A percentile compares a stretch with the other conserved stretches of the same genome.
Evolutionary conservation across 2,888 invertebrate species (phyloP).

Genomic region (Reticulitermes lucifugus): DNA sequence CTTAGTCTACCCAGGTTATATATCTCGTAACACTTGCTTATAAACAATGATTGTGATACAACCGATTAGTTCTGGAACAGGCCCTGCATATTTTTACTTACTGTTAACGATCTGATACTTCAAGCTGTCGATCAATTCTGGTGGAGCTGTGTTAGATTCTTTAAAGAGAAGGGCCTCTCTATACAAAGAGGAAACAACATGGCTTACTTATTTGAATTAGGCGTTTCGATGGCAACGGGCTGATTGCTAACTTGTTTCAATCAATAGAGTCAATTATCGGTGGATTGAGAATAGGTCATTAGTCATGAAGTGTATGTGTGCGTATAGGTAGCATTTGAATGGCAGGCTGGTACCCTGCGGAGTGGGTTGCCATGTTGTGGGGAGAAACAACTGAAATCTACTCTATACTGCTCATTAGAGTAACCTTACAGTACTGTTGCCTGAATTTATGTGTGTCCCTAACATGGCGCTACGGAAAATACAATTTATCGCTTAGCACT

Average conservation of each 20-base stretch:
- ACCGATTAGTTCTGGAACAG: too few relatives aligned
- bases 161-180: neutral
- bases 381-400: slow-evolving; percentile 2
- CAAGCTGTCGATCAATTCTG: too few relatives aligned
- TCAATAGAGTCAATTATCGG: slow-evolving; percentile 34
- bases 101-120: neutral
- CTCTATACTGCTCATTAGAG: slow-evolving; percentile 2
- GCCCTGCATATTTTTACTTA: neutral
- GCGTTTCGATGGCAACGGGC: neutral
- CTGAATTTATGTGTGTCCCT: neutral
- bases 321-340: slow-evolving; percentile 12
- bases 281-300: slow-evolving; percentile 33
- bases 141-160: too few relatives aligned
- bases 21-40: too few relatives aligned
- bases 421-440: neutral
- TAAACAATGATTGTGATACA: too few relatives aligned
- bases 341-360: slow-evolving; percentile 12
- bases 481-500: too few relatives aligned
- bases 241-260: slow-evolving; percentile 39
- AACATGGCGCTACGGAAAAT: neutral
- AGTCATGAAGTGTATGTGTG: slow-evolving; percentile 16
- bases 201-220: slow-evolving; percentile 9
- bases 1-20: too few relatives aligned
- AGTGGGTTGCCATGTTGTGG: slow-evolving; percentile 19
- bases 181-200: neutral